phyloP scores from a whole-genome alignment of 1,140 invertebrate species.

The Anastrepha ludens region DNA sequence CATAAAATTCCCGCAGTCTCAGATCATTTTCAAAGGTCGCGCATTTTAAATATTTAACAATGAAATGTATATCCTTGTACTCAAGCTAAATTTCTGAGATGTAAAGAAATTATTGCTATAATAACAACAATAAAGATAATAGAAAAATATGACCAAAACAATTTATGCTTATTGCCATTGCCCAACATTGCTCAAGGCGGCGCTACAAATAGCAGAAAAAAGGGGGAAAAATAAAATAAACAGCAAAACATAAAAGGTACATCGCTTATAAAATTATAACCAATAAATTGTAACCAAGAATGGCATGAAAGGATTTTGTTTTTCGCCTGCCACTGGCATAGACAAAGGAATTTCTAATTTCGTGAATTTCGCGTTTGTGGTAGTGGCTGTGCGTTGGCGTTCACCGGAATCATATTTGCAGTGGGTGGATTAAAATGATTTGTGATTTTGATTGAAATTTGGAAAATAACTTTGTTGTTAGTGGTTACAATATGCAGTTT shows the following conservation, averaged over 20 bases:
- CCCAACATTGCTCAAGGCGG: background rate
- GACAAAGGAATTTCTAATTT: constrained; percentile 50
- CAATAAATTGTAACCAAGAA: background rate
- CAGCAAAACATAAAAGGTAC: background rate
- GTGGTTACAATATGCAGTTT: no score
- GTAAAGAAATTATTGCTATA: background rate
- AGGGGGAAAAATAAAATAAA: no score
- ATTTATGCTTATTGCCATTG: background rate
- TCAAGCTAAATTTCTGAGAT: no score
- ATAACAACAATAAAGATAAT: background rate
- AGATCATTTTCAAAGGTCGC: background rate
- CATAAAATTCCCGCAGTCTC: no score
- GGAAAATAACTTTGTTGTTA: background rate
- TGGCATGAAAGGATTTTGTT: constrained; percentile 19
- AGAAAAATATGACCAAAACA: background rate
- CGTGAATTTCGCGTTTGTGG: constrained; percentile 10
- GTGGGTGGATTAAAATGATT: background rate
- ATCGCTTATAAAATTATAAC: background rate
- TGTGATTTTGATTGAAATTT: background rate
- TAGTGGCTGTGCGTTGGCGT: background rate
- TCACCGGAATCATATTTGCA: background rate
- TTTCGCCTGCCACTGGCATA: background rate
- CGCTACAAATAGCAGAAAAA: background rate
- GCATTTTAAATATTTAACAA: background rate
- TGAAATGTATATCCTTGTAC: background rate